Conservation (phyloP, 2,888 invertebrate species). For the Campoplex capitator region DNA sequence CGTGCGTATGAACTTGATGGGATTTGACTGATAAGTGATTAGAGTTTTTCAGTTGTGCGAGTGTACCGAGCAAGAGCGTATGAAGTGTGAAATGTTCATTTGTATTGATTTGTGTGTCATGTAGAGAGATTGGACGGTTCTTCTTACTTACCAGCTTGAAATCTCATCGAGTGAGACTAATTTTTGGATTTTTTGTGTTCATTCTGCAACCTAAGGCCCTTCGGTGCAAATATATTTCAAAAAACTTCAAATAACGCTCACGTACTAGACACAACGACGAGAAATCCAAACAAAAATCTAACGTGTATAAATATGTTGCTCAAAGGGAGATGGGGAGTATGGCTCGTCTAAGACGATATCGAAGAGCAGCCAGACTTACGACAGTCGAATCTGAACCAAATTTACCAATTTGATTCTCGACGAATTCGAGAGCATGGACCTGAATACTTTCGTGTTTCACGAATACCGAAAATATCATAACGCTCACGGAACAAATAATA, state of each 20-base stretch:
- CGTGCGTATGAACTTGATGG: slow-evolving; percentile 24
- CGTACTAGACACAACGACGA: slow-evolving; percentile 43
- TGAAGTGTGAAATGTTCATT: slow-evolving; percentile 46
- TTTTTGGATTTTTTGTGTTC: background rate
- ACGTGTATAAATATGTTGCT: background rate
- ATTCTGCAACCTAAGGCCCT: slow-evolving; percentile 41
- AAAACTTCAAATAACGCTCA: slow-evolving; percentile 5
- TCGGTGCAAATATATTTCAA: background rate
- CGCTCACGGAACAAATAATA: slow-evolving; percentile 9
- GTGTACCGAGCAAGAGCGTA: slow-evolving; percentile 30
- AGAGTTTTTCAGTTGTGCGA: slow-evolving; percentile 30
- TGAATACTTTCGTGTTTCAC: slow-evolving; percentile 21
- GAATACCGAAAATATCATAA: slow-evolving; percentile 1
- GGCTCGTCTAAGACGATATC: background rate
- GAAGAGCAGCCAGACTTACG: slow-evolving; percentile 20
- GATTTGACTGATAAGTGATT: slow-evolving; percentile 30
- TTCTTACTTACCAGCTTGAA: slow-evolving; percentile 55
- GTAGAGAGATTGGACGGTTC: slow-evolving; percentile 28
- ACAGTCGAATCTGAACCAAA: background rate
- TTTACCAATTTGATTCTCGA: background rate
- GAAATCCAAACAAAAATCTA: slow-evolving; percentile 18
- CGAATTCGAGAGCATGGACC: background rate
- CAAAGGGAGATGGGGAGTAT: background rate
- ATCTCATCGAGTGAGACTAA: slow-evolving; percentile 7
- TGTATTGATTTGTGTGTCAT: slow-evolving; percentile 57